phyloP scores from a whole-genome alignment of 2,113 vertebrate genomes.

The Otus sunia region DNA sequence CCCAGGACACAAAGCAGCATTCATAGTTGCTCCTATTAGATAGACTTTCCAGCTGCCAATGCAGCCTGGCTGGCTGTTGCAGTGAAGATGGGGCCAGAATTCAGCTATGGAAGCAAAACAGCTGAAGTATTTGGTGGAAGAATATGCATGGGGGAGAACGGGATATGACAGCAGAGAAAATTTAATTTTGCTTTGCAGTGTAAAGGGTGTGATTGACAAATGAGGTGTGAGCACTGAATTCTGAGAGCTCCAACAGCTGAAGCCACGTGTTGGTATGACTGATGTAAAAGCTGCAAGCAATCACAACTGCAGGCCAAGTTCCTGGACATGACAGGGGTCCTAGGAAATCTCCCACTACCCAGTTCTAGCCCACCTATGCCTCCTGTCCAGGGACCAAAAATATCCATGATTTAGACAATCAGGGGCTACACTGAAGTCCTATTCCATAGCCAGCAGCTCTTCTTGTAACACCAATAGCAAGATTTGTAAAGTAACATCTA shows the following conservation, averaged over 20 bases:
- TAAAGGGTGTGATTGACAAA: slow-evolving; percentile 9
- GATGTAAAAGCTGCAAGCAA: not conserved
- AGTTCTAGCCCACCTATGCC: not conserved
- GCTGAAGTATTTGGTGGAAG: not conserved
- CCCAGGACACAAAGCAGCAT: not conserved
- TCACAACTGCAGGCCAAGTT: not conserved
- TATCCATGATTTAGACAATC: not conserved
- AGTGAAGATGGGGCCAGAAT: not conserved
- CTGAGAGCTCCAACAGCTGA: not conserved
- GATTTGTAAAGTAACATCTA: not conserved
- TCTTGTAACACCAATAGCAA: not conserved
- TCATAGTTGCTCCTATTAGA: not conserved
- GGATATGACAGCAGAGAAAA: not conserved
- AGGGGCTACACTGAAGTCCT: not conserved
- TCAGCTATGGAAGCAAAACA: not conserved
- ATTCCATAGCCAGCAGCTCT: not conserved
- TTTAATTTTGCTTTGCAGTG: not conserved
- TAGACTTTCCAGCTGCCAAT: not conserved
- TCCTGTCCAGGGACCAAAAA: not conserved
- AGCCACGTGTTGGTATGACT: not conserved
- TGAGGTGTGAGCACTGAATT: not conserved
- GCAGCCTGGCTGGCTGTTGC: not conserved
- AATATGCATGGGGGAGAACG: not conserved
- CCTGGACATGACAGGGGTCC: not conserved
- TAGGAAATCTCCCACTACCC: not conserved